A percentile compares a stretch with the other conserved stretches of the same genome.
phyloP scores from a whole-genome alignment of 2,113 vertebrate genomes.

The Formicarius rufipectus region DNA sequence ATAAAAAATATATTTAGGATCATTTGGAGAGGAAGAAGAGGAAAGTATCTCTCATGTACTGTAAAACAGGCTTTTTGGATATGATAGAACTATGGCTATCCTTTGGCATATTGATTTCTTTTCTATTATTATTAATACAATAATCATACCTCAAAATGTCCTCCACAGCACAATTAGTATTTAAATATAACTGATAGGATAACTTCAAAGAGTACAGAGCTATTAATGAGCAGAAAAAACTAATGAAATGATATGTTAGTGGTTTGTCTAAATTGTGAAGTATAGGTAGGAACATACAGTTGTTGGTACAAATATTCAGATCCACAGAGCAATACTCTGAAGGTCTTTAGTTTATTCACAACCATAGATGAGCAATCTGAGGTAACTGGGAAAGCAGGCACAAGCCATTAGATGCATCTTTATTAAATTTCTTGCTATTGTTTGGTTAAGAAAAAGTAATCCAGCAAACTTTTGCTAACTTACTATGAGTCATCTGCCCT shows the following conservation, averaged over 20 bases:
- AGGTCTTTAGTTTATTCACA: background rate
- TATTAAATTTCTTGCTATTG: background rate
- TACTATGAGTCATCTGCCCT: background rate
- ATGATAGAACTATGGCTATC: background rate
- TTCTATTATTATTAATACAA: constrained; percentile 28
- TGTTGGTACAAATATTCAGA: background rate
- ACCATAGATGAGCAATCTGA: background rate
- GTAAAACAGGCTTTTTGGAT: background rate
- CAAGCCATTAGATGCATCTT: background rate
- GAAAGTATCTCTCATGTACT: background rate
- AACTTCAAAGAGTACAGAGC: background rate
- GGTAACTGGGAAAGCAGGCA: background rate
- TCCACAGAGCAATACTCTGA: background rate
- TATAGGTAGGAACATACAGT: background rate
- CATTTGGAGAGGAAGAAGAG: background rate
- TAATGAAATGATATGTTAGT: background rate
- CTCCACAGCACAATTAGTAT: background rate
- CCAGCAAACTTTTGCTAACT: background rate
- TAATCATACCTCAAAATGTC: background rate
- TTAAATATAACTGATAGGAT: background rate
- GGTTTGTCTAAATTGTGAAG: background rate
- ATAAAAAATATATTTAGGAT: constrained; percentile 29
- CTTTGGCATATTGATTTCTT: constrained; percentile 42
- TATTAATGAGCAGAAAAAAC: background rate
- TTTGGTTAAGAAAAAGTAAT: constrained; percentile 23